phyloP scores from a whole-genome alignment of 92 coral and sea anemone genomes.

The Epizoanthus stellaris region DNA sequence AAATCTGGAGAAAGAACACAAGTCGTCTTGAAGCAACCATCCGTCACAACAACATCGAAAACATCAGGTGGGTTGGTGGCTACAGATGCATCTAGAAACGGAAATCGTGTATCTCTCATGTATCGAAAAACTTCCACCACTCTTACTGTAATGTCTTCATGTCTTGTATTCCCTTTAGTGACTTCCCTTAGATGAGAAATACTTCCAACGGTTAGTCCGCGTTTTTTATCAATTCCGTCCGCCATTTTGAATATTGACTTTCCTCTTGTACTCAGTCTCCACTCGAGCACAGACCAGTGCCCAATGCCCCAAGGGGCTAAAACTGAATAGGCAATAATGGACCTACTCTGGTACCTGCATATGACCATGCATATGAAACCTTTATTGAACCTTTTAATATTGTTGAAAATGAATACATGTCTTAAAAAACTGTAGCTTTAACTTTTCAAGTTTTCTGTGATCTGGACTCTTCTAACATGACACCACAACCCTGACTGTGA shows the following conservation, averaged over 20 bases:
- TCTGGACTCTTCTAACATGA: too few relatives aligned
- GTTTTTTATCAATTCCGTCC: conserved; percentile 4
- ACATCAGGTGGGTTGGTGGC: conserved; percentile 46
- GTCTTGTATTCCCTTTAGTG: conserved; percentile 28
- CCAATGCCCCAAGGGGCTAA: not conserved
- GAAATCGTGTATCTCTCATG: conserved; percentile 53
- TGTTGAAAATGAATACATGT: too few relatives aligned
- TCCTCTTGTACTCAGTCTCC: conserved; percentile 31
- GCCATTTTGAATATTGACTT: conserved; percentile 42
- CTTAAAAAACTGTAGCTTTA: too few relatives aligned
- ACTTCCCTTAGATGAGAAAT: conserved; percentile 47
- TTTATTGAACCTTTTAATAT: too few relatives aligned
- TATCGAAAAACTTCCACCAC: conserved; percentile 60
- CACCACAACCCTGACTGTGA: too few relatives aligned
- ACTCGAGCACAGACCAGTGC: not conserved
- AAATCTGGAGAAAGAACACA: conserved; percentile 57
- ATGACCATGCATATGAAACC: not conserved
- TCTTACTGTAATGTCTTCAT: conserved; percentile 27
- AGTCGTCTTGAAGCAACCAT: conserved; percentile 62
- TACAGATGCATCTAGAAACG: conserved; percentile 5
- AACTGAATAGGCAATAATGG: not conserved
- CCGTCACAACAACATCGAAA: conserved; percentile 63
- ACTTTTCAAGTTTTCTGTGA: too few relatives aligned
- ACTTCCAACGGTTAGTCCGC: conserved; percentile 43
- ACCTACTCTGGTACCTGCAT: not conserved